These are phyloP conservation scores for Psilopsiagon aurifrons DNA, from an alignment of 2,113 vertebrate genomes.

Conservation along the genomic window DNA sequence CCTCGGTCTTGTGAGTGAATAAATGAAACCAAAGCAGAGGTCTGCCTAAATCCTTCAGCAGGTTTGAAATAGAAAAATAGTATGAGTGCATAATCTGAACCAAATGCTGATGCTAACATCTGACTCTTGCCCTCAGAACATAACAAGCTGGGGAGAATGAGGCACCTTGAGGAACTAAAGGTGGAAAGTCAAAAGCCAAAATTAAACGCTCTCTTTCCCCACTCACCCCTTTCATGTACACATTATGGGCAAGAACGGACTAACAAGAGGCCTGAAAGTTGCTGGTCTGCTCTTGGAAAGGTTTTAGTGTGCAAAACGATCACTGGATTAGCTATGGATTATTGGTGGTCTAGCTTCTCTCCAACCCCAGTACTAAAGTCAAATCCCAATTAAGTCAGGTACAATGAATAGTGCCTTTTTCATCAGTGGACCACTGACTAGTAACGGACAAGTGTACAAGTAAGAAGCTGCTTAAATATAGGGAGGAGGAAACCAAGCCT, in stretches of 20 bases:
- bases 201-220: not conserved
- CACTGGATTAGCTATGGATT: not conserved
- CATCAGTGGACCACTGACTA: not conserved
- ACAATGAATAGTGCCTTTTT: not conserved
- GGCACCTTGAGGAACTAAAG: not conserved
- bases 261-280: not conserved
- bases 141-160: not conserved
- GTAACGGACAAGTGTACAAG: not conserved
- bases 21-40: not conserved
- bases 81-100: constrained; percentile 7
- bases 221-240: not conserved
- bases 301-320: not conserved
- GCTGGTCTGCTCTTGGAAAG: not conserved
- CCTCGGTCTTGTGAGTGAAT: not conserved
- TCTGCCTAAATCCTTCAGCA: not conserved
- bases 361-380: not conserved
- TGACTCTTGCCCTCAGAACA: not conserved
- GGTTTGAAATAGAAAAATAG: not conserved
- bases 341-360: not conserved
- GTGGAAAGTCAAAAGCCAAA: not conserved
- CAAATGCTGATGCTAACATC: not conserved
- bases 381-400: not conserved
- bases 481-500: not conserved
- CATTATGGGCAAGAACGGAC: not conserved
- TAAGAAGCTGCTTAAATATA: not conserved